phyloP scores from a whole-genome alignment of 2,888 invertebrate genomes.

The Drosophila prolongata region DNA sequence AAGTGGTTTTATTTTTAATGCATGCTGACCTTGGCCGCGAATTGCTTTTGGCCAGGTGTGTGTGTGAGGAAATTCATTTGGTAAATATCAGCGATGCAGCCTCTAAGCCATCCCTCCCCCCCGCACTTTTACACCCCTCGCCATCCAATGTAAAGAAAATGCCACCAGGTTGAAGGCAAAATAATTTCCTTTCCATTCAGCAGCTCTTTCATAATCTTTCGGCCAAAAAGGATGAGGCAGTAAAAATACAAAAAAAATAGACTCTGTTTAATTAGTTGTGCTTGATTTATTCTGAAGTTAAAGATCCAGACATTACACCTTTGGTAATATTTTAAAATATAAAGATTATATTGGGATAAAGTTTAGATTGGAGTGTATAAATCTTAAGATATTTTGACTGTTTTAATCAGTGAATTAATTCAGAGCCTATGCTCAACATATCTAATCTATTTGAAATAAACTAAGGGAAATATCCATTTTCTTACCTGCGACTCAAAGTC shows the following conservation, averaged over 20 bases:
- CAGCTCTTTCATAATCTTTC: not conserved
- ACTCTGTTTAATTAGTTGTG: not conserved
- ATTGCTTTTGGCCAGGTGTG: not conserved
- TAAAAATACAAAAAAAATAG: not conserved
- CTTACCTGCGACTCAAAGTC: not conserved
- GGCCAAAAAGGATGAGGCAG: not conserved
- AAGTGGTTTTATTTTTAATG: slow-evolving; percentile 51
- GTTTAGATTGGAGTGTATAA: too few relatives aligned
- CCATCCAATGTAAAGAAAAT: not conserved
- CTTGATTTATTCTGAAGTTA: too few relatives aligned
- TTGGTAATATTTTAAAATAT: too few relatives aligned
- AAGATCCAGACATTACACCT: too few relatives aligned
- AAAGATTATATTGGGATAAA: too few relatives aligned
- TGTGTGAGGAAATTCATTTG: slow-evolving; percentile 20
- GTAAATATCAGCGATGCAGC: slow-evolving; percentile 12
- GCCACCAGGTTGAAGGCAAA: slow-evolving; percentile 6
- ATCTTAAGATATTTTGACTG: too few relatives aligned
- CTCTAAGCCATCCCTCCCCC: not conserved
- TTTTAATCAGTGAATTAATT: too few relatives aligned
- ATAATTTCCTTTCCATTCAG: slow-evolving; percentile 8
- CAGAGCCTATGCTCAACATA: too few relatives aligned
- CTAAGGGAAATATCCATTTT: too few relatives aligned
- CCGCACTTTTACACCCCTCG: not conserved
- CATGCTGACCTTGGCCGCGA: slow-evolving; percentile 50
- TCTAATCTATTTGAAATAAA: too few relatives aligned